Conservation (phyloP, 1,140 invertebrate genomes). For the Papilio xuthus region DNA sequence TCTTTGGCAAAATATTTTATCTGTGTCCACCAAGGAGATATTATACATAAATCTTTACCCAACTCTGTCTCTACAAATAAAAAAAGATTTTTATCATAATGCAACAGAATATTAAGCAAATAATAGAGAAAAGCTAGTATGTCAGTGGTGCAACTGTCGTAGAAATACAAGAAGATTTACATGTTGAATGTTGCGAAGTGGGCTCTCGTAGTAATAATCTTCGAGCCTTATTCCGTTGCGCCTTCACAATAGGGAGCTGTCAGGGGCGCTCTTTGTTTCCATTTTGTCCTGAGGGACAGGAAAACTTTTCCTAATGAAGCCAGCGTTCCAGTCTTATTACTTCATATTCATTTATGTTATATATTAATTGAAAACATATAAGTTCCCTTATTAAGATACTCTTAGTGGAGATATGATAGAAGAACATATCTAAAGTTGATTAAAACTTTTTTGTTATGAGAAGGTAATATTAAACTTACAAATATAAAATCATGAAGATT, state of each 20-base stretch:
- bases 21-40: no score
- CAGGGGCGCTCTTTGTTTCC: conserved; percentile 36
- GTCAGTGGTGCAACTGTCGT: neutral
- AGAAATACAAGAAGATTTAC: neutral
- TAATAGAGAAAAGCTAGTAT: neutral
- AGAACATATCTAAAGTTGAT: no score
- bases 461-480: no score
- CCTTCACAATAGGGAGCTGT: conserved; percentile 29
- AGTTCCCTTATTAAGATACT: neutral
- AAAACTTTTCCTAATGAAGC: conserved; percentile 32
- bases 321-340: conserved; percentile 2
- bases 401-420: no score
- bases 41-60: no score
- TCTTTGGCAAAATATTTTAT: no score
- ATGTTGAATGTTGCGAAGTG: neutral
- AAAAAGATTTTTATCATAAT: neutral
- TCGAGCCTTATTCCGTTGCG: conserved; percentile 25
- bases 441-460: no score
- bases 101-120: neutral
- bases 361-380: neutral
- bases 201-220: conserved; percentile 13
- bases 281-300: conserved; percentile 6
- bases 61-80: no score
- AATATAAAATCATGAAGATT: no score
- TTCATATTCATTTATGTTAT: neutral